These are phyloP conservation scores for Periophthalmus modestus DNA, from an alignment of 2,113 vertebrate species.

Conservation along the genomic window DNA sequence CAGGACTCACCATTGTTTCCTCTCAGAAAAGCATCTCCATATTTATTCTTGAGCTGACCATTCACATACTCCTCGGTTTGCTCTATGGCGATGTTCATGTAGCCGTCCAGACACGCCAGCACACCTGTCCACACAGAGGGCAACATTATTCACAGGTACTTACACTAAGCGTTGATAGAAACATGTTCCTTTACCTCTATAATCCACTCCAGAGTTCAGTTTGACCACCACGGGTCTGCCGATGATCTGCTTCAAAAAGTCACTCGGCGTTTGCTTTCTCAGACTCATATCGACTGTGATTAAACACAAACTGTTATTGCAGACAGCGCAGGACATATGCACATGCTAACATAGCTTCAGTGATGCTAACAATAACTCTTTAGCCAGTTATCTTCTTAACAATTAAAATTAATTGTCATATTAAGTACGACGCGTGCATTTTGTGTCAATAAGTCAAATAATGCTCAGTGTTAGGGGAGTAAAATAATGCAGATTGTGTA, in stretches of 20 bases:
- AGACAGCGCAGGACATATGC: no score
- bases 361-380: neutral
- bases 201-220: conserved; percentile 98
- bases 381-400: neutral
- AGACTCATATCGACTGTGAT: conserved; percentile 86
- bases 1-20: conserved; percentile 92
- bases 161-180: neutral
- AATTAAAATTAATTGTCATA: neutral
- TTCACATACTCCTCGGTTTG: conserved; percentile 99
- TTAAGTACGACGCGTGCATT: neutral
- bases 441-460: neutral
- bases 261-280: conserved; percentile 96
- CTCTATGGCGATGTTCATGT: conserved; percentile 99
- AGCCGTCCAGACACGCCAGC: conserved; percentile 95
- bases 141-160: no score
- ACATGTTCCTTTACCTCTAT: conserved; percentile 83
- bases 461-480: neutral
- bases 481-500: neutral
- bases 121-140: conserved; percentile 80
- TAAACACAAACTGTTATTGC: neutral
- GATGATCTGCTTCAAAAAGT: conserved; percentile 99
- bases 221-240: conserved; percentile 98
- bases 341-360: conserved; percentile 18
- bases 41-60: conserved; percentile 98
- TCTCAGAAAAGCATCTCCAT: conserved; percentile 96